Evolutionary conservation across 2,797 vertebrate species (phyloP).

Genomic region (Lophius americanus): DNA sequence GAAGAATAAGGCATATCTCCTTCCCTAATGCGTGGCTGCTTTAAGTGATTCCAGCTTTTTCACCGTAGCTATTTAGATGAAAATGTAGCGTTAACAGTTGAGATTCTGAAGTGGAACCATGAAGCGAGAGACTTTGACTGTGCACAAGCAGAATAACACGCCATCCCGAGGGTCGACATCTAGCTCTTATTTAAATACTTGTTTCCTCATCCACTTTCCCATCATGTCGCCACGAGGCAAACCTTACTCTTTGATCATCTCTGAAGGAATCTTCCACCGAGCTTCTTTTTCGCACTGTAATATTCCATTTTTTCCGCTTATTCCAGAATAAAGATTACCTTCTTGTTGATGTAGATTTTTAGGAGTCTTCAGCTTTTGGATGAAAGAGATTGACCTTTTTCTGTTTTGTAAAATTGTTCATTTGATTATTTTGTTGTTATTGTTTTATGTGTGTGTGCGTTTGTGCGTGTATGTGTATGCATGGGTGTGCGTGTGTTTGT

Average conservation of each 20-base stretch:
- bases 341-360: not conserved
- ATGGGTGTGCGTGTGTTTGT: too few relatives aligned
- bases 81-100: not conserved
- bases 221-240: constrained; percentile 37
- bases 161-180: constrained; percentile 23
- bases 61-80: not conserved
- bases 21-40: too few relatives aligned
- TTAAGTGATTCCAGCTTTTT: not conserved
- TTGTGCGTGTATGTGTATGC: not conserved
- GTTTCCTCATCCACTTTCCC: constrained; percentile 50
- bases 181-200: constrained; percentile 43
- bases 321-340: not conserved
- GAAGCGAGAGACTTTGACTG: not conserved
- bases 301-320: not conserved
- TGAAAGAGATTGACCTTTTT: too few relatives aligned
- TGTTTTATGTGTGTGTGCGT: constrained; percentile 11
- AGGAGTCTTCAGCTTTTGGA: not conserved
- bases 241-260: constrained; percentile 35
- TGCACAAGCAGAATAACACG: constrained; percentile 13
- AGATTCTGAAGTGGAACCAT: constrained; percentile 1
- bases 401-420: too few relatives aligned
- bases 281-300: not conserved
- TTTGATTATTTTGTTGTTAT: too few relatives aligned
- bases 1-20: too few relatives aligned
- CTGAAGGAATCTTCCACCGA: constrained; percentile 23